Evolutionary conservation across 2,797 vertebrate genomes (phyloP), one percentile per base, ranked within the genome.

Genomic region (Periophthalmus magnuspinnatus): DNA sequence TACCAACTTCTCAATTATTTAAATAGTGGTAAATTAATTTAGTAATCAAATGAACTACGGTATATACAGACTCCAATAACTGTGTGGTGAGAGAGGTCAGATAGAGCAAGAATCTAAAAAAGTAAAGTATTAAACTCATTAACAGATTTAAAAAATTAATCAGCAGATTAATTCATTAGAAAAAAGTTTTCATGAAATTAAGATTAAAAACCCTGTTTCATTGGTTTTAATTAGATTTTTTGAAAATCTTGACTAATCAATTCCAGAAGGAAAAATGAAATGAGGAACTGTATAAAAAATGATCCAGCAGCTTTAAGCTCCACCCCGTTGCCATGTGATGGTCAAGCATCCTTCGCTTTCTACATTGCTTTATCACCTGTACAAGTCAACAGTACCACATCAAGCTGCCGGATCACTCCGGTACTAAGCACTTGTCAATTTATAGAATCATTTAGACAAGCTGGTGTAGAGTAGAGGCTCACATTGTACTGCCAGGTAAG

Each of bases 351-450:
- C 33, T 48, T n/a, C 67, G 77, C 75, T 79, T 71, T 83, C 24
- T 81, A 68, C 75, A 67, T 83, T 80, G 68, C 62, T 68, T n/a
- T 71, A 82, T 85, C 81, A 87, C 89, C 77, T 73, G 57, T 65
- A n/a, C 72, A 78, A 90, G 90, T 93, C 90, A 92, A 92, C 90
- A 92, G 61, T 79, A 76, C 84, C 77, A 84, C 90, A 92, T 93
- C 90, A 90, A 77, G 28, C 55, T 61, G 5, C 62, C 2, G 17
- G 50, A 10, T 58, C 71, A 67, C 59, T 74, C 19, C 33, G 77
- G 77, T 24, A 38, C 77, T 59, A 69, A 72, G 66, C 70, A 47
- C 33, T 58, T 78, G 90, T 92, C 76, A 88, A 93, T 91, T 88
- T 90, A 69, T 79, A 34, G 69, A 70, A 68, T 72, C 62, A 58